A percentile compares a stretch with the other conserved stretches of the same genome.
Conservation (phyloP, 2,888 invertebrate species). For the Drosophila glabriapex region DNA sequence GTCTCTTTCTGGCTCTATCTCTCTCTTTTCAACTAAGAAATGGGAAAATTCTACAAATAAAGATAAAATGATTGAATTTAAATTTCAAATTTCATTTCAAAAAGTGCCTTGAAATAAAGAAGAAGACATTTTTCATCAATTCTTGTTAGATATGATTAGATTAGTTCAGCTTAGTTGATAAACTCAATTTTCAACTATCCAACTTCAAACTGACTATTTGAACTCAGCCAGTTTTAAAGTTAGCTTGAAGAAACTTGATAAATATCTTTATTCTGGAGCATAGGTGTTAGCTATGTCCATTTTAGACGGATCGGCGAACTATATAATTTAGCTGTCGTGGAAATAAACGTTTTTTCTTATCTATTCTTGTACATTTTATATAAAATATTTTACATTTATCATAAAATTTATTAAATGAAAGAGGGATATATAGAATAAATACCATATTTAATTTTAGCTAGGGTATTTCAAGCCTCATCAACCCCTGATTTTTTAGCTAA, state of each 20-base stretch:
- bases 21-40: not conserved
- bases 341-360: too few species aligned
- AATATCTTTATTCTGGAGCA: not conserved
- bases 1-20: not conserved
- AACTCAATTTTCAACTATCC: not conserved
- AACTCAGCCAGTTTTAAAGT: not conserved
- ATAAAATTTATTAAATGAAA: too few species aligned
- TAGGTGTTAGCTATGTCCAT: fast-evolving
- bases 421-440: not conserved
- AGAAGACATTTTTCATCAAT: too few species aligned
- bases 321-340: too few species aligned
- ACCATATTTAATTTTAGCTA: not conserved
- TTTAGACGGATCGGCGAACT: too few species aligned
- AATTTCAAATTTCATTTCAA: not conserved
- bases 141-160: too few species aligned
- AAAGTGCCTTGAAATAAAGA: too few species aligned
- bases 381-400: too few species aligned
- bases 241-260: not conserved
- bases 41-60: not conserved
- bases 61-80: not conserved
- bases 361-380: too few species aligned
- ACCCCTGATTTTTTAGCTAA: not conserved
- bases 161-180: not conserved
- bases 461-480: conserved; percentile 7
- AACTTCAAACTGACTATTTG: not conserved